Percentiles rank a stretch among this genome's conserved stretches.
phyloP scores from a whole-genome alignment of 2,113 vertebrate species.

The Leucopternis melanops region DNA sequence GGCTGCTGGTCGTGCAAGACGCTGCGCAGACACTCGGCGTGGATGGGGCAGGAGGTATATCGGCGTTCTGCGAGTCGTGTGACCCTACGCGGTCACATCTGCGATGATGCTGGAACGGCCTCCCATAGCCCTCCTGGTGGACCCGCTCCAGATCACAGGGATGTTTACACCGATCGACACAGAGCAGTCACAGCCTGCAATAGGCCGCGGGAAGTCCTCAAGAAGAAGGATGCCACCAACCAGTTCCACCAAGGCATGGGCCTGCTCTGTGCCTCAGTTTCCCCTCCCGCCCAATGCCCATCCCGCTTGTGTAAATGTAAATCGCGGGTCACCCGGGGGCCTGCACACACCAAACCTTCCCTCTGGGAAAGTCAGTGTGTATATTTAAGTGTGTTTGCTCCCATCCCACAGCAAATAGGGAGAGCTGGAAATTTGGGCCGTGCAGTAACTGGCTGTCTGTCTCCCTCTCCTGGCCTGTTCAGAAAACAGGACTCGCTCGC shows the following conservation, averaged over 20 bases:
- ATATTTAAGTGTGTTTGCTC: neutral
- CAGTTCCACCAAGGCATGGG: neutral
- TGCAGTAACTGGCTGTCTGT: neutral
- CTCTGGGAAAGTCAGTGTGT: neutral
- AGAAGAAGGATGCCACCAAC: neutral
- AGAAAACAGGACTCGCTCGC: neutral
- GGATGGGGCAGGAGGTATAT: fast-evolving
- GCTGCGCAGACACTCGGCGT: fast-evolving
- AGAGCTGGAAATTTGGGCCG: neutral
- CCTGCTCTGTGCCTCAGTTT: neutral
- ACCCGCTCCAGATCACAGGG: neutral
- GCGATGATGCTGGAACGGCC: neutral
- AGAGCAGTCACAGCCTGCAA: neutral
- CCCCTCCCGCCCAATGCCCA: neutral
- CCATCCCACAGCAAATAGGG: neutral
- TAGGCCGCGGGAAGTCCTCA: neutral
- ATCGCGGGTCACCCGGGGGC: no score
- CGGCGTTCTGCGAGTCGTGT: fast-evolving
- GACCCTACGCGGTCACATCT: neutral
- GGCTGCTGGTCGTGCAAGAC: neutral
- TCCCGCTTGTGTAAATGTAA: neutral
- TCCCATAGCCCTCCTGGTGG: neutral
- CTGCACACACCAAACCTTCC: neutral
- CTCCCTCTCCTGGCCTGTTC: conserved; percentile 38
- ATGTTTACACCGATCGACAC: fast-evolving